Evolutionary conservation across 2,113 vertebrate species (phyloP).

Genomic region (Rhineura floridana): DNA sequence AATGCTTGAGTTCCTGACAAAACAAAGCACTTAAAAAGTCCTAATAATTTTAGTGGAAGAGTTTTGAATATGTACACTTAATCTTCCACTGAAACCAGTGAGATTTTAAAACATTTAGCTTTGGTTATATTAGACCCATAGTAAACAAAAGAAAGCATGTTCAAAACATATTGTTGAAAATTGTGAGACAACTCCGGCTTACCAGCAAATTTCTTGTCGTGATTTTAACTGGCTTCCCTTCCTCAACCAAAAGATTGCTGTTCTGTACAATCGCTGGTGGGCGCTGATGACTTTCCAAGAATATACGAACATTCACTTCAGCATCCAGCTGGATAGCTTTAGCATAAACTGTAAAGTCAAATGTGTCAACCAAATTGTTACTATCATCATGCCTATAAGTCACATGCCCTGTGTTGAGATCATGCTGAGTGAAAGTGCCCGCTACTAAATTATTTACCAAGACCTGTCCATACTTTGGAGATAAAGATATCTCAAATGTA

Average conservation of each 20-base stretch:
- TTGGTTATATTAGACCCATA: not conserved
- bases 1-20: too few species aligned
- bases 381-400: constrained; percentile 82
- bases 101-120: not conserved
- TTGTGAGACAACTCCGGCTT: constrained; percentile 47
- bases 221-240: constrained; percentile 87
- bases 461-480: constrained; percentile 80
- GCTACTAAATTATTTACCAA: constrained; percentile 65
- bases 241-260: constrained; percentile 84
- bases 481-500: constrained; percentile 69
- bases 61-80: too few species aligned
- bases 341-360: constrained; percentile 80
- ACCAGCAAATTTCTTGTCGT: constrained; percentile 83
- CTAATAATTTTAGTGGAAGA: too few species aligned
- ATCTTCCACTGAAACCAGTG: not conserved
- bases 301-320: constrained; percentile 77
- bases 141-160: not conserved
- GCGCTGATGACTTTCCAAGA: constrained; percentile 82
- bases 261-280: constrained; percentile 75
- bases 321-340: constrained; percentile 71
- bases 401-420: constrained; percentile 78
- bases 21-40: too few species aligned
- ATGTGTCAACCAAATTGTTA: constrained; percentile 77
- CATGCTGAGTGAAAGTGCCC: constrained; percentile 80
- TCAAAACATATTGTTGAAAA: not conserved